Conservation (phyloP, 2,797 vertebrate genomes). For the Acanthurus lineatus region DNA sequence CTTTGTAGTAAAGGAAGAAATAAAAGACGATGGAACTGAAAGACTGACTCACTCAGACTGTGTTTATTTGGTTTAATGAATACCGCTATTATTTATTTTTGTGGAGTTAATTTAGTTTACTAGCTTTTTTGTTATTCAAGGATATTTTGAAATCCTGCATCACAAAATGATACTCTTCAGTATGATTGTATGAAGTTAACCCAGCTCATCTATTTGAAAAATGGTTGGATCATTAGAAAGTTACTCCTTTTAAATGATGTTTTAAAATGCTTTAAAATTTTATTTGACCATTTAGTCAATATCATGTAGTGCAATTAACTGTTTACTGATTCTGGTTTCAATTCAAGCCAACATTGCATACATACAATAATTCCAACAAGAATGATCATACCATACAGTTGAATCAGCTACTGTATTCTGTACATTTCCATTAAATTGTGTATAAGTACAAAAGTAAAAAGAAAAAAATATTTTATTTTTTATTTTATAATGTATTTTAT, state of each 20-base stretch:
- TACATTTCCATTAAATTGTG: no score
- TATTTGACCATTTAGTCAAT: neutral
- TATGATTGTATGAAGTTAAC: neutral
- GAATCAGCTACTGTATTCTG: neutral
- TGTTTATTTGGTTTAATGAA: neutral
- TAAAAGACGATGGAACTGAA: conserved; percentile 54
- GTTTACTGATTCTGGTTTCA: neutral
- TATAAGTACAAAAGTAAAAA: no score
- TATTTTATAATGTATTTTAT: no score
- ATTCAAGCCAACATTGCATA: neutral
- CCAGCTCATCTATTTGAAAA: neutral
- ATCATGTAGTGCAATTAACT: neutral
- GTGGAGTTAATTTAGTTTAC: neutral
- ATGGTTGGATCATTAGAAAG: neutral
- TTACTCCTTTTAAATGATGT: neutral
- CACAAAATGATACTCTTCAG: neutral
- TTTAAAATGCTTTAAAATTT: neutral
- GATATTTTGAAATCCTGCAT: neutral
- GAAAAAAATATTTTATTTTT: no score
- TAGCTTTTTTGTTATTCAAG: neutral
- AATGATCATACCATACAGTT: neutral
- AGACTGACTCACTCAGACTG: neutral
- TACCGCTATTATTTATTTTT: neutral
- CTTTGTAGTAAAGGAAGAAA: conserved; percentile 60
- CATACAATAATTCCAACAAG: neutral